These are phyloP conservation scores for Thaleichthys pacificus DNA, from an alignment of 2,797 vertebrate genomes.

Conservation along the genomic window DNA sequence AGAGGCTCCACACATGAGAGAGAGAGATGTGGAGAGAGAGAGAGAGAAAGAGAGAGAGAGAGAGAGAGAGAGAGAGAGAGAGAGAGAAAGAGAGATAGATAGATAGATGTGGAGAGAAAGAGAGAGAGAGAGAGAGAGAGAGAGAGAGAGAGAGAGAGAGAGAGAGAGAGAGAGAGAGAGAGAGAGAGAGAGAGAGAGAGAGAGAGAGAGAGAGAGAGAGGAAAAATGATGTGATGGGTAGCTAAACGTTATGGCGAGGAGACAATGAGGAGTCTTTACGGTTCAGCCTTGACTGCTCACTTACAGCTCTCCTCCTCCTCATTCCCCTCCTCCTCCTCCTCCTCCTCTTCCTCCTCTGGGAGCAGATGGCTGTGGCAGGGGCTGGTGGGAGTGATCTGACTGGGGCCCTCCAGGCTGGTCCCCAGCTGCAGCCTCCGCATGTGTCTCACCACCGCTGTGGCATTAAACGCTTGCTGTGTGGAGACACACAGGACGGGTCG, in stretches of 20 bases:
- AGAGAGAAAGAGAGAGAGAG: neutral
- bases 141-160: neutral
- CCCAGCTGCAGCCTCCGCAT: conserved; percentile 94
- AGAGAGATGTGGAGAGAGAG: neutral
- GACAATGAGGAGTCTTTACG: conserved; percentile 1
- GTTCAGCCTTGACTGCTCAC: conserved; percentile 26
- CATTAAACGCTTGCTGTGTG: conserved; percentile 94
- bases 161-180: neutral
- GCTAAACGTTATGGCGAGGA: neutral
- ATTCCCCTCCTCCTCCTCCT: conserved; percentile 70
- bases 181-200: neutral
- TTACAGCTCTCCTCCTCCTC: conserved; percentile 72
- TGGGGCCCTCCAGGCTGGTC: conserved; percentile 86
- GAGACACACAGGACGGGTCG: neutral
- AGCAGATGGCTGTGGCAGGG: conserved; percentile 79
- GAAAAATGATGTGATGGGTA: neutral
- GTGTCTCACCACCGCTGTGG: conserved; percentile 93
- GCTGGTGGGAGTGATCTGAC: conserved; percentile 76
- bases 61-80: neutral
- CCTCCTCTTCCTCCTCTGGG: conserved; percentile 76
- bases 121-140: neutral
- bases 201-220: neutral
- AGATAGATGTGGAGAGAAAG: neutral
- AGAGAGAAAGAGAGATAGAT: neutral
- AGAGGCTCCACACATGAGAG: neutral